Conservation (phyloP, 2,888 invertebrate genomes). For the Rhagonycha lutea region DNA sequence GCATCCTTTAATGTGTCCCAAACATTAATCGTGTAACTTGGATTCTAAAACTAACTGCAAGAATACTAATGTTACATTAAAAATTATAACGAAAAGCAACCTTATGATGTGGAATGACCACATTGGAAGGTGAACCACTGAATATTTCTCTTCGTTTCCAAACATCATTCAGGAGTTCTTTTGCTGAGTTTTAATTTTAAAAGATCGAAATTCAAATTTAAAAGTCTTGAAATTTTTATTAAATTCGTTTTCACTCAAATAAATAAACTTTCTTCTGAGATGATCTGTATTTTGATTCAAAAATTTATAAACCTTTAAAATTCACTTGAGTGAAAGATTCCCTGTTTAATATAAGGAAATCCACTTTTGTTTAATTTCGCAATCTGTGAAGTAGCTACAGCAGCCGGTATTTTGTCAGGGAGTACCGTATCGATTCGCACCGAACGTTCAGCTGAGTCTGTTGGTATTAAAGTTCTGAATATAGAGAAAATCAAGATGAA, state of each 20-base stretch:
- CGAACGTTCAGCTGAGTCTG: background rate
- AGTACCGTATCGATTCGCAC: background rate
- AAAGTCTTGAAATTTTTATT: background rate
- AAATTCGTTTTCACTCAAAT: background rate
- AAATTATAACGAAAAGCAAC: background rate
- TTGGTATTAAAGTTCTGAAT: background rate
- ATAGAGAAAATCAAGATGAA: background rate
- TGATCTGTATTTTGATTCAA: background rate
- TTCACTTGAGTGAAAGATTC: background rate
- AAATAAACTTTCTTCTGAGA: background rate
- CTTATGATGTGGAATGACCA: background rate
- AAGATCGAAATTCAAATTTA: background rate
- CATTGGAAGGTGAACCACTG: background rate
- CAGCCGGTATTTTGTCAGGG: background rate
- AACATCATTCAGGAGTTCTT: background rate
- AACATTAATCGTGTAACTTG: background rate
- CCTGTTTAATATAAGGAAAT: background rate
- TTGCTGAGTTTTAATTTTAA: background rate
- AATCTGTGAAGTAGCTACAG: background rate
- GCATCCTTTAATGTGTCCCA: background rate
- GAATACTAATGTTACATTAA: conserved; percentile 1
- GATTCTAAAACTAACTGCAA: background rate
- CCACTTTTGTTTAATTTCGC: background rate
- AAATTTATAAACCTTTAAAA: background rate
- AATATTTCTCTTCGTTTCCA: background rate